Conservation (phyloP, 2,113 vertebrate genomes). For the Rhinopomastus cyanomelas region DNA sequence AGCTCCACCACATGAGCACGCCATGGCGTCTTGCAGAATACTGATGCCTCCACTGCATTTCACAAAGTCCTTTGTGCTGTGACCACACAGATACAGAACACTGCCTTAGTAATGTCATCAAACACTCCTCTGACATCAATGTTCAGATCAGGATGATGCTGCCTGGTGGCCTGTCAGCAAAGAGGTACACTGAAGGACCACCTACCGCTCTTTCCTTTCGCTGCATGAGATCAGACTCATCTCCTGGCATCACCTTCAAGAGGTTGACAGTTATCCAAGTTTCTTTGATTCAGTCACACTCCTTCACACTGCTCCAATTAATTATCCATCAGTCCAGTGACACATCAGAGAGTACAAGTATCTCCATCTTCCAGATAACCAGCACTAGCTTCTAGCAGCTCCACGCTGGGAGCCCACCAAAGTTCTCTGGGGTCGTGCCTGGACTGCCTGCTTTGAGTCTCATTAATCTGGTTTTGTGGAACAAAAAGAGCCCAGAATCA, state of each 20-base stretch:
- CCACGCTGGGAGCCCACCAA: background rate
- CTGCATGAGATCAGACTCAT: background rate
- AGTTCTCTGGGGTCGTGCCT: fast-evolving
- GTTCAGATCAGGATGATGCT: background rate
- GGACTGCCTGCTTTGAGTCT: background rate
- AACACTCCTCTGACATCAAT: background rate
- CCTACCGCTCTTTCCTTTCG: background rate
- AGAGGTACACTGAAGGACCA: background rate
- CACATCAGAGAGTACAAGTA: background rate
- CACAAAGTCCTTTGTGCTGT: background rate
- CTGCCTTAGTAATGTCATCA: background rate
- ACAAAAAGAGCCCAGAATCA: background rate
- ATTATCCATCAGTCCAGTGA: background rate
- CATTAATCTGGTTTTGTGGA: background rate
- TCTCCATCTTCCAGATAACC: background rate
- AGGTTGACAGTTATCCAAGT: background rate
- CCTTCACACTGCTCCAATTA: background rate
- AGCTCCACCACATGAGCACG: background rate
- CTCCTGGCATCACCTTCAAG: background rate
- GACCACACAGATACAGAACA: background rate
- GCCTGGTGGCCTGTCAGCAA: background rate
- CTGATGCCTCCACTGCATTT: background rate
- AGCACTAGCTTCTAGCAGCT: background rate
- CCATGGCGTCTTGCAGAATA: background rate
- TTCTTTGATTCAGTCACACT: background rate